phyloP scores from a whole-genome alignment of 2,888 invertebrate species.

The Drosophila quinaria region DNA sequence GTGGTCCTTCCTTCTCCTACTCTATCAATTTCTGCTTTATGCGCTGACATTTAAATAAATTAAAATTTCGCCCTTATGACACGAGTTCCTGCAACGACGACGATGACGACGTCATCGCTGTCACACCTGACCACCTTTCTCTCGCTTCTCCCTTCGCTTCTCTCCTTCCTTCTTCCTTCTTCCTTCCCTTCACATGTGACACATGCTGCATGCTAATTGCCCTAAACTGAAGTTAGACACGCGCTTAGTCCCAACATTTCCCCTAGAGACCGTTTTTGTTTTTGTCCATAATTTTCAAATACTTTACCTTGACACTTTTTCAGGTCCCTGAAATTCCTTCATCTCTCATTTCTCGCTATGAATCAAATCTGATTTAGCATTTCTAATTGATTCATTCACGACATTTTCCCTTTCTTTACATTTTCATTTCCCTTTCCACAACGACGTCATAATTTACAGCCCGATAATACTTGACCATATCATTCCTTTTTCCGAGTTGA shows the following conservation, averaged over 20 bases:
- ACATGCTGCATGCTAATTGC: constrained; percentile 76
- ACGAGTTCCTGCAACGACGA: constrained; percentile 63
- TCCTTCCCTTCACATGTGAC: constrained; percentile 11
- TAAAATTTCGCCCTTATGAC: constrained; percentile 72
- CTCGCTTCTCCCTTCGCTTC: background rate
- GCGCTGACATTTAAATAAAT: constrained; percentile 76
- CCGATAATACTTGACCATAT: constrained; percentile 1
- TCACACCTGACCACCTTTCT: constrained; percentile 66
- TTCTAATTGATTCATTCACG: constrained; percentile 43
- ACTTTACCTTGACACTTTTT: constrained; percentile 78
- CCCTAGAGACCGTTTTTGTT: background rate
- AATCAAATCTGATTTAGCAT: constrained; percentile 55
- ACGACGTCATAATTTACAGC: constrained; percentile 9
- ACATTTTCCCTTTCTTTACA: constrained; percentile 8
- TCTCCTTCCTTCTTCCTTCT: no score
- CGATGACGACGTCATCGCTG: constrained; percentile 73
- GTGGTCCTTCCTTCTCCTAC: background rate
- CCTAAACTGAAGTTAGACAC: constrained; percentile 58
- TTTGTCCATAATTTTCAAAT: constrained; percentile 19
- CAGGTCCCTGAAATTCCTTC: background rate
- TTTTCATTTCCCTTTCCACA: background rate
- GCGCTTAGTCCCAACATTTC: constrained; percentile 36
- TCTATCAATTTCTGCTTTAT: constrained; percentile 6
- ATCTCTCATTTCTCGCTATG: constrained; percentile 4
- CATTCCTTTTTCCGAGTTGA: background rate